Base-by-base conservation (phyloP, 2,113 vertebrate species). In the Delphinus delphis region DNA sequence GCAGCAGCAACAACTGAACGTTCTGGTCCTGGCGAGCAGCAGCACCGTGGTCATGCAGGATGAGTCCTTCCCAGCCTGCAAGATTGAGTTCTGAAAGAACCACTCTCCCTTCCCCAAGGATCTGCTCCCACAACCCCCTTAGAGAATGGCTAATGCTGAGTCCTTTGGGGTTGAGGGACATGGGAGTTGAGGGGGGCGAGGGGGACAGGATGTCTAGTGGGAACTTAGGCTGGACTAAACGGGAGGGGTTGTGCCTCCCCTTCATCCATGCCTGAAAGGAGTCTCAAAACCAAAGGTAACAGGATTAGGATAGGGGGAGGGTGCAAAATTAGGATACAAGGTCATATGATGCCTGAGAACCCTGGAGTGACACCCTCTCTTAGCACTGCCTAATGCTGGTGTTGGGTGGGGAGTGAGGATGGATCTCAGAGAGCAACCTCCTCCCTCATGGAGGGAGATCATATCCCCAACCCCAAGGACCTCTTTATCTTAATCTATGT, bases 1-100 rank as follows among this genome's bases (percentile, higher is more conserved):
- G 98, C 99, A 99, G 97, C 99, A 99, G 98, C 99, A 99, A 97
- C 99, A 99, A 97, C 99, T 99, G 87, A 99, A 99, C 97, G 99
- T 99, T 98, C 99, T 99, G 99, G 99, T 99, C 77, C 98, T 99
- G 98, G 99, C 99, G 65, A 99, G 99, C 99, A 99, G 99, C 99
- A 99, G 99, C 99, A 99, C 99, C 0, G 99, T 99, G 38, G 99
- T 99, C 95, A 99, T 99, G 99, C 99, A 99, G 98, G 99, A 99
- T 1, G 99, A 99, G 97, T 99, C 99, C 71, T 99, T 99, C 97
- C 99, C 99, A 33, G 99, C 99, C 98, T 99, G 99, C 99, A 99
- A 99, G 99, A 99, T 99, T 1, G 99, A 99, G 98, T 99, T 99
- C 98, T 99, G 99, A 99, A 90, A 93, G 98, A 97, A 95, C 88